Evolutionary conservation across 2,888 invertebrate species (phyloP).

Genomic region (Glaucopsyche alexis): DNA sequence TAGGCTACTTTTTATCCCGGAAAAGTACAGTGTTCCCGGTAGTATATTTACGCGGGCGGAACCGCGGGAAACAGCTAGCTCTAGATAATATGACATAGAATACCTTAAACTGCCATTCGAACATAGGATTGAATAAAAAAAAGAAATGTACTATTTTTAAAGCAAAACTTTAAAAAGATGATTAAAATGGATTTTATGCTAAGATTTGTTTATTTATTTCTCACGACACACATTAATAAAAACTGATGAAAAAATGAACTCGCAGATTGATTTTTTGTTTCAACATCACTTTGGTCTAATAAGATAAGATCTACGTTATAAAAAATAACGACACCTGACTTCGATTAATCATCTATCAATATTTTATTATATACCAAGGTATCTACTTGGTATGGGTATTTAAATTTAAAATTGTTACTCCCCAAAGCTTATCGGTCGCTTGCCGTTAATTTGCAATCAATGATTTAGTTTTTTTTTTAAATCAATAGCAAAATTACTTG

Average conservation of each 20-base stretch:
- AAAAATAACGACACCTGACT: constrained; percentile 5
- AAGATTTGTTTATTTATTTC: neutral
- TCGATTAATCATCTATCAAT: constrained; percentile 1
- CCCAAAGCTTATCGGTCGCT: too few relatives aligned
- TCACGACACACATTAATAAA: neutral
- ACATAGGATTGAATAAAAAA: too few relatives aligned
- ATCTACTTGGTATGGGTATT: neutral
- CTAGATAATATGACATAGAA: too few relatives aligned
- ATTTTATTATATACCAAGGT: neutral
- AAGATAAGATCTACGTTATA: constrained; percentile 5
- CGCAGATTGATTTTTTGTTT: neutral
- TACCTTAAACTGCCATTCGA: too few relatives aligned
- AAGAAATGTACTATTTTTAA: too few relatives aligned
- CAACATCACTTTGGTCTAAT: neutral
- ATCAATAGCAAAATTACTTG: too few relatives aligned
- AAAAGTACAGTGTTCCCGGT: too few relatives aligned
- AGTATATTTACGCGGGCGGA: too few relatives aligned
- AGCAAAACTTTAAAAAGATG: neutral
- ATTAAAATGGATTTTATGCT: neutral
- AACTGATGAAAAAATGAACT: neutral
- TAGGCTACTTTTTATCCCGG: too few relatives aligned
- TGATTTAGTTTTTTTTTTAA: too few relatives aligned
- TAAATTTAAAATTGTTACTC: neutral
- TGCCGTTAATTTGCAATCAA: too few relatives aligned
- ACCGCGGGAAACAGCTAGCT: too few relatives aligned